phyloP scores from a whole-genome alignment of 2,113 vertebrate species.

The Periophthalmodon schlosseri region DNA sequence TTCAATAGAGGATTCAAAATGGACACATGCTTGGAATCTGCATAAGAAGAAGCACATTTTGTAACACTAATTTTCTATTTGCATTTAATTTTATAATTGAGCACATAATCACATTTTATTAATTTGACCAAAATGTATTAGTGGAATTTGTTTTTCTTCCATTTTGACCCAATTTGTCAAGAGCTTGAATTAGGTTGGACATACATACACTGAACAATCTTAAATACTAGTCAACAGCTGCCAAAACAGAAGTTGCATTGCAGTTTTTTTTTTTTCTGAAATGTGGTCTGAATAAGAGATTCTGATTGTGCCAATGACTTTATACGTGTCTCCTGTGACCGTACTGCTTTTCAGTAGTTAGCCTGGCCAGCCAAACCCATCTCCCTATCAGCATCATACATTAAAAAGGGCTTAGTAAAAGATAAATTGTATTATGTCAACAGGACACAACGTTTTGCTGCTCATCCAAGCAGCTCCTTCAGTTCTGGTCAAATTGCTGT shows the following conservation, averaged over 20 bases:
- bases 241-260: neutral
- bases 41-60: constrained; percentile 27
- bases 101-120: neutral
- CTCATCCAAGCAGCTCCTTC: no score
- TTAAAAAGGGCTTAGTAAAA: neutral
- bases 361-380: neutral
- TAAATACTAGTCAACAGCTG: constrained; percentile 9
- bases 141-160: constrained; percentile 11
- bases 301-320: constrained; percentile 13
- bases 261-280: neutral
- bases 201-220: neutral
- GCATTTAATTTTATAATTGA: neutral
- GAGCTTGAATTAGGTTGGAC: neutral
- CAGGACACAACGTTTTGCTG: no score
- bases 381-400: neutral
- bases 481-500: no score
- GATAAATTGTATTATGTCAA: no score
- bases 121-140: constrained; percentile 3
- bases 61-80: constrained; percentile 8
- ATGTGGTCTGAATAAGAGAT: constrained; percentile 15
- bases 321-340: constrained; percentile 5
- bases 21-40: constrained; percentile 6
- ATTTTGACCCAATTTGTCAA: neutral
- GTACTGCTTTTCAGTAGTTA: neutral
- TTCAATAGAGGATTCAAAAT: constrained; percentile 2